Conservation (phyloP, 2,888 invertebrate genomes). For the Drosophila atripex region DNA sequence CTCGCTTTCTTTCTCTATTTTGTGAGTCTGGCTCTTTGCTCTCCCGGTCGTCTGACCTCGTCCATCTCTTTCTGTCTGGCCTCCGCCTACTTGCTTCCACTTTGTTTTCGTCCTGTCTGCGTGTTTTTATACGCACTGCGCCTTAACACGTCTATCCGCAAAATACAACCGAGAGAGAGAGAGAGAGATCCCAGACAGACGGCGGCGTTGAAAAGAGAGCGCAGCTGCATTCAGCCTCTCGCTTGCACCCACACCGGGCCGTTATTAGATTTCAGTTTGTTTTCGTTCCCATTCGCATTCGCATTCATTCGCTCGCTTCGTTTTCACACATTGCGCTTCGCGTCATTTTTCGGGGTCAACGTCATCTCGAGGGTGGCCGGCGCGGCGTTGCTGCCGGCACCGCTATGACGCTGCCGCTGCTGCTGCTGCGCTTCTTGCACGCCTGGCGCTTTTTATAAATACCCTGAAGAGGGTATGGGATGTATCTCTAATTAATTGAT, state of each 20-base stretch:
- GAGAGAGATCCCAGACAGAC: neutral
- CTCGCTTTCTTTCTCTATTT: constrained; percentile 16
- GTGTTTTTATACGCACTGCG: constrained; percentile 77
- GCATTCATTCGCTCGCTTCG: constrained; percentile 63
- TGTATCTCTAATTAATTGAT: constrained; percentile 1
- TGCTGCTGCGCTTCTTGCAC: constrained; percentile 62
- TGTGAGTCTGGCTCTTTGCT: constrained; percentile 16
- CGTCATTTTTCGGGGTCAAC: constrained; percentile 81
- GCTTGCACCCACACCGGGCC: constrained; percentile 53
- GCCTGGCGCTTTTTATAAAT: constrained; percentile 38
- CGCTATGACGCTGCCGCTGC: constrained; percentile 44
- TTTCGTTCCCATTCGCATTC: constrained; percentile 78
- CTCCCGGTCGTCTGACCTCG: constrained; percentile 15
- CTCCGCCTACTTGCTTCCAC: constrained; percentile 48
- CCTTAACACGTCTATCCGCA: constrained; percentile 74
- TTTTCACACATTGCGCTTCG: constrained; percentile 75
- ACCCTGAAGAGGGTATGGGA: constrained; percentile 15
- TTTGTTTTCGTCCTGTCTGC: constrained; percentile 67
- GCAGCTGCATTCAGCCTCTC: constrained; percentile 42
- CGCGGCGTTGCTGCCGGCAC: constrained; percentile 21
- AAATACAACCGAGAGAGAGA: constrained; percentile 30
- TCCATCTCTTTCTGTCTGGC: constrained; percentile 41
- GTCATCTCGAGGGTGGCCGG: constrained; percentile 81
- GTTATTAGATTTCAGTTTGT: constrained; percentile 76
- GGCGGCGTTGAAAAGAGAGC: constrained; percentile 16